Percentiles rank a stretch among this genome's conserved stretches.
phyloP scores from a whole-genome alignment of 2,113 vertebrate genomes.

The rabbit (Oryctolagus cuniculus) region DNA sequence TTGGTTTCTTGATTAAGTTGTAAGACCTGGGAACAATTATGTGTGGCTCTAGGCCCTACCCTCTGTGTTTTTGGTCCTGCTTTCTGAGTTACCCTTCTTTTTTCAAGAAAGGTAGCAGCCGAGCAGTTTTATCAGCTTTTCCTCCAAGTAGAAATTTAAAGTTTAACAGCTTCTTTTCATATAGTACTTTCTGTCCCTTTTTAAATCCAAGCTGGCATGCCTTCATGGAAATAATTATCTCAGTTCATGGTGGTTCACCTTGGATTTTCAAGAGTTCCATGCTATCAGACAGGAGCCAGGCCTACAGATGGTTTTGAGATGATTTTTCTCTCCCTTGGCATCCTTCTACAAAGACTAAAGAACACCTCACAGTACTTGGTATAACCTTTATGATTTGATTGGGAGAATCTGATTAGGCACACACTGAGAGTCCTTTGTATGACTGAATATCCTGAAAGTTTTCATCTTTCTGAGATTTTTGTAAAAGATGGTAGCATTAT shows the following conservation, averaged over 20 bases:
- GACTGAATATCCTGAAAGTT: slow-evolving; percentile 3
- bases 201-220: neutral
- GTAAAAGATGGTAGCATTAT: neutral
- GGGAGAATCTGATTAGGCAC: neutral
- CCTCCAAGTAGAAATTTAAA: neutral
- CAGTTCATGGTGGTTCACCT: slow-evolving; percentile 1
- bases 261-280: neutral
- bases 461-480: slow-evolving; percentile 12
- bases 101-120: slow-evolving; percentile 16
- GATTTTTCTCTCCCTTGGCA: neutral
- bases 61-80: neutral
- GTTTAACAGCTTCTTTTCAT: neutral
- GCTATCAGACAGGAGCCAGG: neutral
- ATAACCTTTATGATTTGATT: neutral
- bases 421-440: neutral
- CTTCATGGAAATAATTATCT: slow-evolving; percentile 6
- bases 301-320: neutral
- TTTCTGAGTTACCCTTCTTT: neutral
- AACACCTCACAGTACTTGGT: neutral
- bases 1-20: slow-evolving; percentile 12
- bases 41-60: neutral
- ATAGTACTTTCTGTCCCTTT: neutral
- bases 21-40: neutral
- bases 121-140: neutral
- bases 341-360: neutral